Evolutionary conservation across 2,113 vertebrate genomes (phyloP).

Genomic region (Mus pahari): DNA sequence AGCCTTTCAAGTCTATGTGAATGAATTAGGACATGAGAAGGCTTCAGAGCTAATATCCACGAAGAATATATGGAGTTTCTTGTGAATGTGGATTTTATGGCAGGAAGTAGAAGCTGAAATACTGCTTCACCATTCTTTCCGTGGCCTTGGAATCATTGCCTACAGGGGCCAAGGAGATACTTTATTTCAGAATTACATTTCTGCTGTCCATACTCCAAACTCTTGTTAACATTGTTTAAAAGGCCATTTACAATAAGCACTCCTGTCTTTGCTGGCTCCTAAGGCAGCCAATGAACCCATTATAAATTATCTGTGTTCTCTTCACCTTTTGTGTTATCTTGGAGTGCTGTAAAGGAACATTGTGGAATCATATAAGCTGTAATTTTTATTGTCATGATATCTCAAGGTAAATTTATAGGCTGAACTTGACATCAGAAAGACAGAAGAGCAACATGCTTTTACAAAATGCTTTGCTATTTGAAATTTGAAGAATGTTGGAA

Average conservation of each 20-base stretch:
- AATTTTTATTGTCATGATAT: conserved; percentile 69
- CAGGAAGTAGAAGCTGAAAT: background rate
- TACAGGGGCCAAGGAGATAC: too few species aligned
- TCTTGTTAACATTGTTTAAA: background rate
- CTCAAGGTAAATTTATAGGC: conserved; percentile 65
- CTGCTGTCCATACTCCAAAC: conserved; percentile 25
- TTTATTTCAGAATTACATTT: background rate
- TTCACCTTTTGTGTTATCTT: conserved; percentile 50
- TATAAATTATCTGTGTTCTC: conserved; percentile 31
- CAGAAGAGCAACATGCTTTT: conserved; percentile 48
- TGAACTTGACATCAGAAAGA: conserved; percentile 53
- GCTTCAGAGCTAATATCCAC: background rate
- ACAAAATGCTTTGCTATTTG: conserved; percentile 45
- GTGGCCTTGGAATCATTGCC: too few species aligned
- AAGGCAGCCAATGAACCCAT: background rate
- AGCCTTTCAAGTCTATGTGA: background rate
- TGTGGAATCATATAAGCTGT: conserved; percentile 46
- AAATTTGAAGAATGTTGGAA: conserved; percentile 55
- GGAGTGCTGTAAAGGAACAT: conserved; percentile 14
- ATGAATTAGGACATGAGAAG: background rate
- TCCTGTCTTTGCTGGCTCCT: background rate
- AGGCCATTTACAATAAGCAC: background rate
- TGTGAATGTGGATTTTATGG: background rate
- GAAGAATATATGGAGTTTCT: background rate
- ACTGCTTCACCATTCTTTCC: background rate